Evolutionary conservation across 2,113 vertebrate species (phyloP).

Genomic region (Crotophaga sulcirostris): DNA sequence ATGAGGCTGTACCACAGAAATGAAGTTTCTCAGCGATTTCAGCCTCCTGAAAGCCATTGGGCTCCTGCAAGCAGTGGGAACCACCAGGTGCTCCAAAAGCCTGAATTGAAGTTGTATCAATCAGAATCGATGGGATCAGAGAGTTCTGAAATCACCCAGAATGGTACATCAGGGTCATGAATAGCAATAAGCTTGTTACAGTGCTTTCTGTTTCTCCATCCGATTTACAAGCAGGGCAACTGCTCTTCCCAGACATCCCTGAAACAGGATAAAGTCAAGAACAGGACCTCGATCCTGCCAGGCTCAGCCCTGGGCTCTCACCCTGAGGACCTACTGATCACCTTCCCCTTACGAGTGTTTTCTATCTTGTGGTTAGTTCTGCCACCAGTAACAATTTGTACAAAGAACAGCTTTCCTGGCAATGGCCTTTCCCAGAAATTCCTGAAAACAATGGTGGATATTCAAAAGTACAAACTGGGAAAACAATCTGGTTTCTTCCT

Average conservation of each 20-base stretch:
- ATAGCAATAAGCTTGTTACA: neutral
- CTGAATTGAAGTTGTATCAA: neutral
- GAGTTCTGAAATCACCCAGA: neutral
- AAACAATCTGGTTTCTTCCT: neutral
- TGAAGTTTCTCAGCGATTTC: neutral
- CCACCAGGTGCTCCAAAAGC: accelerated
- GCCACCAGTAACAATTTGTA: neutral
- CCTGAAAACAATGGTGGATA: neutral
- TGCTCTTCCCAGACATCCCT: neutral
- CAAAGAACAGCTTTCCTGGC: neutral
- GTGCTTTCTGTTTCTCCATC: neutral
- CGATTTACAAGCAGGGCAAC: no score
- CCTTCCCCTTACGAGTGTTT: accelerated
- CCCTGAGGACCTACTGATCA: accelerated
- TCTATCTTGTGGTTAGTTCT: neutral
- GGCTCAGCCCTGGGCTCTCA: neutral
- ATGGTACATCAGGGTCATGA: neutral
- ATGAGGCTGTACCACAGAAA: neutral
- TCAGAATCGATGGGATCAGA: neutral
- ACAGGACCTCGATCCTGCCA: accelerated
- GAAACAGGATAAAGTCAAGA: neutral
- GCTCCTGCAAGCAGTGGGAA: neutral
- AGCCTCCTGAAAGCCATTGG: neutral
- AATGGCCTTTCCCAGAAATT: neutral
- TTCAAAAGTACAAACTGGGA: neutral